Conservation (phyloP, 2,888 invertebrate species). For the Drosophila acutilabella region DNA sequence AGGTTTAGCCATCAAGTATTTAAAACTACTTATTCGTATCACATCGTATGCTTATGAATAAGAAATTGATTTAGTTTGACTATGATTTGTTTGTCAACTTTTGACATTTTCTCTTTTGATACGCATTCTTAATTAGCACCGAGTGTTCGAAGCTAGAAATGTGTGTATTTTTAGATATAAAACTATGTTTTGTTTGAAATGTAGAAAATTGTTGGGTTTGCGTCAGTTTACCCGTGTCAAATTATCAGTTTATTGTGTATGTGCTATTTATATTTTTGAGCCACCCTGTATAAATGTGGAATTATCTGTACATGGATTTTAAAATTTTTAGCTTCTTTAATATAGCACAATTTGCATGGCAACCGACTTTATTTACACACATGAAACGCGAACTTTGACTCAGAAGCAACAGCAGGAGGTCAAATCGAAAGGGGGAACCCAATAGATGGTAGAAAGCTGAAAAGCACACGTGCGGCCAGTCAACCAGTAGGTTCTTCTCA, state of each 20-base stretch:
- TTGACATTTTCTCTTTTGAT: background rate
- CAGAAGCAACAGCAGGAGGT: conserved; percentile 18
- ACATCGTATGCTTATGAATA: background rate
- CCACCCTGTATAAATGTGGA: conserved; percentile 61
- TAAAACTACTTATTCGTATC: conserved; percentile 1
- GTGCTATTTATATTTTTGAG: background rate
- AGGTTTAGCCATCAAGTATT: conserved; percentile 4
- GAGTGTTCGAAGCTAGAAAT: no score
- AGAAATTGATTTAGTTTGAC: background rate
- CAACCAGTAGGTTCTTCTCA: conserved; percentile 3
- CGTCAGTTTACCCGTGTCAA: background rate
- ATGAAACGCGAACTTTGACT: conserved; percentile 69
- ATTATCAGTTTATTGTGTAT: conserved; percentile 18
- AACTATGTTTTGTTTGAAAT: no score
- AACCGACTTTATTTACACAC: conserved; percentile 61
- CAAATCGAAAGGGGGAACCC: background rate
- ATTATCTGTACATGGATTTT: conserved; percentile 49
- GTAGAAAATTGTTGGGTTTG: no score
- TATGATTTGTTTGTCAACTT: background rate
- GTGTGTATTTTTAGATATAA: background rate
- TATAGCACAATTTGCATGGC: conserved; percentile 63
- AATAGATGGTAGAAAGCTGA: conserved; percentile 35
- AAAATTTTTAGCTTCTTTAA: conserved; percentile 61
- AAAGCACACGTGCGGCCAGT: conserved; percentile 49
- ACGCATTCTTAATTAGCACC: background rate